These are phyloP conservation scores for Cephalopachus bancanus DNA, from an alignment of 2,797 vertebrate genomes.

Conservation along the genomic window DNA sequence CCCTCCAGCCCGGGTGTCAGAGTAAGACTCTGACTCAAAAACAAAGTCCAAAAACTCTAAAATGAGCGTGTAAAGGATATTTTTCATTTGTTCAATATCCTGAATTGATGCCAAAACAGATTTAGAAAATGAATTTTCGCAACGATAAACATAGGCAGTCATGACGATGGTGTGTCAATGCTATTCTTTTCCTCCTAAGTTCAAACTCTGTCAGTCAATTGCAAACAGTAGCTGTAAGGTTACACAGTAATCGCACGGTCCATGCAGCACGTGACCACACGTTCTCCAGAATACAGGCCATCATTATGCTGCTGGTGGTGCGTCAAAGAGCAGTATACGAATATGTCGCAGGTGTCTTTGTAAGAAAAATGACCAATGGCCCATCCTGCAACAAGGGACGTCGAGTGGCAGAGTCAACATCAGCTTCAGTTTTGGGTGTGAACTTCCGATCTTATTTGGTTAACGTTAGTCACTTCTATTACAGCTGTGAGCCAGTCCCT, in stretches of 20 bases:
- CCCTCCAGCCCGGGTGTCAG: not conserved
- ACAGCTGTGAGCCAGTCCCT: slow-evolving; percentile 55
- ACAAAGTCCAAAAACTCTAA: too few relatives aligned
- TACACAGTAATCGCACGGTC: not conserved
- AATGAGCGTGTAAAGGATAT: not conserved
- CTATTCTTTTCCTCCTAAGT: not conserved
- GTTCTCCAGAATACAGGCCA: not conserved
- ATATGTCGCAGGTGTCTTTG: not conserved
- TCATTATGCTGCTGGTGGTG: not conserved
- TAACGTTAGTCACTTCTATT: slow-evolving; percentile 72
- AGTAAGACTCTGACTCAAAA: too few relatives aligned
- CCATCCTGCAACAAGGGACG: slow-evolving; percentile 41
- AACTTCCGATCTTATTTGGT: slow-evolving; percentile 76
- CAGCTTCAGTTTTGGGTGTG: slow-evolving; percentile 75
- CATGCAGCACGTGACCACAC: not conserved
- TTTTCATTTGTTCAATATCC: slow-evolving; percentile 38
- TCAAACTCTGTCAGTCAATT: not conserved
- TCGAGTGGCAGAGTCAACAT: slow-evolving; percentile 48
- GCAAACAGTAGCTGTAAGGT: not conserved
- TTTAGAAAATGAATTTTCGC: not conserved
- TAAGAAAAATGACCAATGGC: slow-evolving; percentile 20
- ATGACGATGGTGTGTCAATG: not conserved
- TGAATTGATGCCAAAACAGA: slow-evolving; percentile 19
- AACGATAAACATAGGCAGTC: not conserved
- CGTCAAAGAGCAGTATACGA: not conserved